phyloP scores from a whole-genome alignment of 2,888 invertebrate species.

The Meghimatium bilineatum region DNA sequence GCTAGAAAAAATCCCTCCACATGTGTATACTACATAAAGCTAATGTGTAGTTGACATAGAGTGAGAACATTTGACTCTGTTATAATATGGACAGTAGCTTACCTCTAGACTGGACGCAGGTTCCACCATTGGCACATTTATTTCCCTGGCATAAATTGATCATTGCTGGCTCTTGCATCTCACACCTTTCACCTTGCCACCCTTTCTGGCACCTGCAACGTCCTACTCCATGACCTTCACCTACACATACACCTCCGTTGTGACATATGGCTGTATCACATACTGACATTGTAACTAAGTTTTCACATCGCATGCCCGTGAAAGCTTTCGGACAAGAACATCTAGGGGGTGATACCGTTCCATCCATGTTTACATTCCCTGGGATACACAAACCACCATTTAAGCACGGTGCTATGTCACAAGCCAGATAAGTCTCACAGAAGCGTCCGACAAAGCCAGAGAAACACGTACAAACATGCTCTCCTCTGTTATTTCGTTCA shows the following conservation, averaged over 20 bases:
- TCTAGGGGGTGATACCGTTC: neutral
- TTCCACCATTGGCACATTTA: slow-evolving; percentile 22
- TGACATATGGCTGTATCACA: slow-evolving; percentile 13
- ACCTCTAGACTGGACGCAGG: slow-evolving; percentile 27
- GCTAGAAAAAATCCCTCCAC: no score
- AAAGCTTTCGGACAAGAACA: slow-evolving; percentile 26
- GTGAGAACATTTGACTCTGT: no score
- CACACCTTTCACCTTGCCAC: slow-evolving; percentile 28
- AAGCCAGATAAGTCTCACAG: slow-evolving; percentile 13
- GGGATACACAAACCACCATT: slow-evolving; percentile 26
- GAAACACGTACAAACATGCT: neutral
- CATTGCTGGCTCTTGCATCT: neutral
- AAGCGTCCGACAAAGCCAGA: slow-evolving; percentile 23
- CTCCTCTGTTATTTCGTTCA: neutral
- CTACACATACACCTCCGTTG: slow-evolving; percentile 20
- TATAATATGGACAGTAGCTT: neutral
- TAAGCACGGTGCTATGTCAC: slow-evolving; percentile 33
- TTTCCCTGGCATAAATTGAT: neutral
- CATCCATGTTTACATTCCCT: neutral
- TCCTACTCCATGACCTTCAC: neutral
- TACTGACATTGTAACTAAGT: neutral
- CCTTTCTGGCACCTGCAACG: slow-evolving; percentile 13
- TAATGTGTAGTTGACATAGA: no score
- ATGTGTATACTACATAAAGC: no score
- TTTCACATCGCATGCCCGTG: slow-evolving; percentile 39